Evolutionary conservation across 2,888 invertebrate genomes (phyloP), one percentile per base, ranked within the genome.

Genomic region (Tholera decimalis): DNA sequence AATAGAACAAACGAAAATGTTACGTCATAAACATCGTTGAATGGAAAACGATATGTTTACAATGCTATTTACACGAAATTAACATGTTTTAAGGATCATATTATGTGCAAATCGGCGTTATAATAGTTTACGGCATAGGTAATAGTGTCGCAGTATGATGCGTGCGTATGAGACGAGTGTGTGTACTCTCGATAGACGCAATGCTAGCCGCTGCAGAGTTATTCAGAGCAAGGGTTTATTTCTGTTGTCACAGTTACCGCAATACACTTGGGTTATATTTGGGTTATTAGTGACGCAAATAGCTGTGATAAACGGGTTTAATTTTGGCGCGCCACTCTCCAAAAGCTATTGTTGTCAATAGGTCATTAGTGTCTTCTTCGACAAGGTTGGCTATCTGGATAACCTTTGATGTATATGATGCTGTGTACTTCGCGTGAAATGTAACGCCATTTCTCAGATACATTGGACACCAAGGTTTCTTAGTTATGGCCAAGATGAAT

Each of bases 221-320:
- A 94, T 94, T 93, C 87, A 86, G 93, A 86, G 86, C 95, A 89
- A 89, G 86, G 89, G 92, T 91, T 90, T 94, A 94, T 95, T 94
- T 94, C 85, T 86, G 93, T 89, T 91, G 94, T 93, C 92, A 91
- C 91, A 91, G 90, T 92, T 91, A 92, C 88, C 83, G 80, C 88
- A 82, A 87, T 86, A 83, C 82, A 79, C 83, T 83, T 79, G 82
- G 75, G 86, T 88, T 93, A 92, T 93, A 94, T 94, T 92, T 91
- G 90, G 92, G 88, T 90, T 91, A 91, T 91, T 91, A 91, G 89
- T 95, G 95, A 94, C 94, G 95, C 92, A 94, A 92, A 92, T 93
- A 92, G 89, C 86, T 85, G 87, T 90, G 90, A 91, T 93, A 89
- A 91, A 92, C 90, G 81, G 79, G 87, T 88, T 90, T 92, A 92